Conservation (phyloP, 2,797 vertebrate genomes). For the Pipistrellus kuhlii region DNA sequence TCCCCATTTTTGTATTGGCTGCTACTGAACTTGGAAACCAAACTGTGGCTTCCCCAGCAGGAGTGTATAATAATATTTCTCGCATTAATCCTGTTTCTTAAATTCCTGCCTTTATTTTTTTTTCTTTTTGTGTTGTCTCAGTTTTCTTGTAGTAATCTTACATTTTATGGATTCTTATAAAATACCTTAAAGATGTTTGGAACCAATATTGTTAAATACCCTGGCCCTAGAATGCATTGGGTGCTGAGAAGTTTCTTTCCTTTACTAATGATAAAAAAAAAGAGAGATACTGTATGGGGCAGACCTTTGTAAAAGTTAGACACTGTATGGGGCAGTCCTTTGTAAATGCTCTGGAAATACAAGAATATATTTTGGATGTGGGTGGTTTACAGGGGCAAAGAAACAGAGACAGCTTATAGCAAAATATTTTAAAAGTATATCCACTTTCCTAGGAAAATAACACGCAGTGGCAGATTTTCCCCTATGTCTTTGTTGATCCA, state of each 20-base stretch:
- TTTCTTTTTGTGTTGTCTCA: not conserved
- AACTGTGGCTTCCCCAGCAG: not conserved
- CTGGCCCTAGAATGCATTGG: not conserved
- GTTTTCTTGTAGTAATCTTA: not conserved
- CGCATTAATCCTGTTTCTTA: not conserved
- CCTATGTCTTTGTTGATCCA: conserved; percentile 56
- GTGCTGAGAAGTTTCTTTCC: not conserved
- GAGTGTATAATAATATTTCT: not conserved
- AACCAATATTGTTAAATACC: not conserved
- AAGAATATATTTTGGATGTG: not conserved
- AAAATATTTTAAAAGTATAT: conserved; percentile 12
- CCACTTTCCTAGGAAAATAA: conserved; percentile 29
- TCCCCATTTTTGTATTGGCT: not conserved
- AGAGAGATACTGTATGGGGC: not conserved
- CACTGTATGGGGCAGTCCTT: not conserved
- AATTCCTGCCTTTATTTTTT: not conserved
- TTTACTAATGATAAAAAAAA: not conserved
- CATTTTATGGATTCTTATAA: not conserved
- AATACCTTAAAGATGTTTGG: not conserved
- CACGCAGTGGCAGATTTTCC: not conserved
- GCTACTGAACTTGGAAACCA: not conserved
- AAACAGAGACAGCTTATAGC: conserved; percentile 16
- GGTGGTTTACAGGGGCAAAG: conserved; percentile 4
- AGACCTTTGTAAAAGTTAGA: not conserved
- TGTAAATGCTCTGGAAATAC: not conserved